phyloP scores from a whole-genome alignment of 2,888 invertebrate species.

The Nephrotoma guestfalica region DNA sequence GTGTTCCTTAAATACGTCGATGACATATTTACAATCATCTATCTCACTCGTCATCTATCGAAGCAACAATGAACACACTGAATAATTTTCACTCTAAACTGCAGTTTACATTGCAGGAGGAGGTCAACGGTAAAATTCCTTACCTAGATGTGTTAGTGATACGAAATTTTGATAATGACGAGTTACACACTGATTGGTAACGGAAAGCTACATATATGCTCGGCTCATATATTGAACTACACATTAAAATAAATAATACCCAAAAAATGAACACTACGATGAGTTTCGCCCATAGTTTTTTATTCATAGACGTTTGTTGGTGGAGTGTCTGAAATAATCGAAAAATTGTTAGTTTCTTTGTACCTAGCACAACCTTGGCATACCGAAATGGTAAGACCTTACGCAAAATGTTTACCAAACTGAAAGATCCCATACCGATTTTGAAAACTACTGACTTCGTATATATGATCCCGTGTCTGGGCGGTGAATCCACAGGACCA shows the following conservation, averaged over 20 bases:
- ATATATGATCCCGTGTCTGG: background rate
- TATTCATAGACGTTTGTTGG: background rate
- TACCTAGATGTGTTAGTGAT: background rate
- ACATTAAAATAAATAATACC: background rate
- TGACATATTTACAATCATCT: too few relatives aligned
- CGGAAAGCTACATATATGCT: background rate
- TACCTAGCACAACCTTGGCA: too few relatives aligned
- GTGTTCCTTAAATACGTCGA: too few relatives aligned
- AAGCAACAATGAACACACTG: too few relatives aligned
- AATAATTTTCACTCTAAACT: background rate
- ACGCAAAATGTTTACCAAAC: background rate
- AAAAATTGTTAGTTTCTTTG: too few relatives aligned
- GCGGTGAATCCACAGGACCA: background rate
- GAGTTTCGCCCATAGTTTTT: too few relatives aligned
- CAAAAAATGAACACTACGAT: too few relatives aligned
- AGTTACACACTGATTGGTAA: background rate
- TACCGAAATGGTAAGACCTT: too few relatives aligned
- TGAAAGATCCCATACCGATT: too few relatives aligned
- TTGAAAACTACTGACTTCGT: background rate
- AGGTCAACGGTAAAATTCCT: background rate
- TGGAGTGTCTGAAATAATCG: too few relatives aligned
- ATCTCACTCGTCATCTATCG: too few relatives aligned
- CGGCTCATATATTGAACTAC: background rate
- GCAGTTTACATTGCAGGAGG: background rate
- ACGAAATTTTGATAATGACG: background rate